These are phyloP conservation scores for Odobenus rosmarus DNA, from an alignment of 2,113 vertebrate genomes.

Conservation along the genomic window DNA sequence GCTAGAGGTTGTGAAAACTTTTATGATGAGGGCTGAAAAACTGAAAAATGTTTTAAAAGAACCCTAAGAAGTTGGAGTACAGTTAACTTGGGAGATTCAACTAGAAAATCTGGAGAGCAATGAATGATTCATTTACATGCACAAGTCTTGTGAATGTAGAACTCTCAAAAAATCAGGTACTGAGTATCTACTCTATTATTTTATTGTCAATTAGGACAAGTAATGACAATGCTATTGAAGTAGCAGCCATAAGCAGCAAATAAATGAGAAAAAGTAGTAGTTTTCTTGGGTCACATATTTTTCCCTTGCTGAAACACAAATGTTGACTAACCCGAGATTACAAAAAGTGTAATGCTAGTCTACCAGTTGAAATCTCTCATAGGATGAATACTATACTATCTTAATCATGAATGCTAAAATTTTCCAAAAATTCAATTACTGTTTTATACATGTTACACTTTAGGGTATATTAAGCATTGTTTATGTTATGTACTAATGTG, in stretches of 20 bases:
- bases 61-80: not conserved
- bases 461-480: not conserved
- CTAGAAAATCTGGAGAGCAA: not conserved
- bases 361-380: not conserved
- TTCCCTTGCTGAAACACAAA: not conserved
- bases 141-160: not conserved
- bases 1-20: not conserved
- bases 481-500: not conserved
- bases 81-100: not conserved
- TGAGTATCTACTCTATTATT: not conserved
- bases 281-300: not conserved
- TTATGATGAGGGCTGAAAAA: not conserved
- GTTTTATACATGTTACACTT: not conserved
- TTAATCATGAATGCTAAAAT: not conserved
- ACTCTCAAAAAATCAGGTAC: not conserved
- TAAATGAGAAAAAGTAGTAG: not conserved
- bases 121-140: not conserved
- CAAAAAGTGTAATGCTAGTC: not conserved
- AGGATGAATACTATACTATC: not conserved
- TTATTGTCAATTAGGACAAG: not conserved
- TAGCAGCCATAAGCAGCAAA: not conserved
- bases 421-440: conserved; percentile 2
- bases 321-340: not conserved
- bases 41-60: not conserved
- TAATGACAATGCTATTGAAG: not conserved